Evolutionary conservation across 2,113 vertebrate genomes (phyloP).

Genomic region (Laterallus jamaicensis): DNA sequence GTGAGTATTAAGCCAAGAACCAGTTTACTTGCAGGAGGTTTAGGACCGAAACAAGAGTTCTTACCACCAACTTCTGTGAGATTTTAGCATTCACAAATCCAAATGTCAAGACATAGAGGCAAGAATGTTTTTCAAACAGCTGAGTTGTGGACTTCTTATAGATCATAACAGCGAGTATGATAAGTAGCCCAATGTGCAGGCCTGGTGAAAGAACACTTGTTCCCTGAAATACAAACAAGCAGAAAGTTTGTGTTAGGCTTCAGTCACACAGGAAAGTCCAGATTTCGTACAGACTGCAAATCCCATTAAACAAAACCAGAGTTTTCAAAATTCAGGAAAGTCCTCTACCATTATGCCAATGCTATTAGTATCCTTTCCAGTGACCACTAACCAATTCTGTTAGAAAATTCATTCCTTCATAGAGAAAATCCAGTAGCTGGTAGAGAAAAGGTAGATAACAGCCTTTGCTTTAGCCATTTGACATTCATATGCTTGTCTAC

Average conservation of each 20-base stretch:
- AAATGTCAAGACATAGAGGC: constrained; percentile 91
- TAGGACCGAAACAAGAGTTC: constrained; percentile 35
- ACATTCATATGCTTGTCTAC: not conserved
- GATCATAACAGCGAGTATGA: constrained; percentile 90
- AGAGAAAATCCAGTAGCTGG: not conserved
- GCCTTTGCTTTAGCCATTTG: not conserved
- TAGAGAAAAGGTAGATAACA: not conserved
- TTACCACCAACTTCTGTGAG: constrained; percentile 95
- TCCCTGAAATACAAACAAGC: constrained; percentile 78
- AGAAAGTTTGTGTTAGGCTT: not conserved
- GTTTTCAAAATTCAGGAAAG: not conserved
- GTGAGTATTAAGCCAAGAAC: not conserved
- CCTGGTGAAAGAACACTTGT: constrained; percentile 95
- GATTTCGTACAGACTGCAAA: not conserved
- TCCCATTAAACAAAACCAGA: not conserved
- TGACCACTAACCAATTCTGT: not conserved
- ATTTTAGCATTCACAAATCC: constrained; percentile 93
- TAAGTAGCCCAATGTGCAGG: constrained; percentile 89
- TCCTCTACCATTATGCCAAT: not conserved
- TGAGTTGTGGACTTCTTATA: constrained; percentile 93
- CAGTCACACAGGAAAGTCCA: not conserved
- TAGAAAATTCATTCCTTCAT: not conserved
- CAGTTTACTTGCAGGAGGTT: not conserved
- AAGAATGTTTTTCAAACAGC: constrained; percentile 92
- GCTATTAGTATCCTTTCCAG: not conserved